Conservation (phyloP, 2,797 vertebrate species). For the Meda fulgida region DNA sequence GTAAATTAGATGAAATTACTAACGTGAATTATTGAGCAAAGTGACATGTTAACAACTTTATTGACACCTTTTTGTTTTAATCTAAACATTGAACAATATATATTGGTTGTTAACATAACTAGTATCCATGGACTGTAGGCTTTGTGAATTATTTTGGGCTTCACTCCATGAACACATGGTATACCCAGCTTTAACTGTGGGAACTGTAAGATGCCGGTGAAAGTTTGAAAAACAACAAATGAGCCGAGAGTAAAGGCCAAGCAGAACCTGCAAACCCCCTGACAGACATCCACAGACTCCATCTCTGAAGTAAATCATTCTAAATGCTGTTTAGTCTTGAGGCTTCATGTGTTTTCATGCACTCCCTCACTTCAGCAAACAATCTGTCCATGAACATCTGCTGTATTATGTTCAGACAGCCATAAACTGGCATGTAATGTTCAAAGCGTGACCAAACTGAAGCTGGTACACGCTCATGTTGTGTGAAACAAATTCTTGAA, state of each 20-base stretch:
- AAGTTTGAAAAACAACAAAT: neutral
- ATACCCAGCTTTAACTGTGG: neutral
- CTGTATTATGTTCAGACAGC: conserved; percentile 23
- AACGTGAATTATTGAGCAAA: neutral
- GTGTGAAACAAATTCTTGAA: conserved; percentile 43
- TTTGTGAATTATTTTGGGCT: conserved; percentile 36
- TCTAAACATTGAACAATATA: conserved; percentile 31
- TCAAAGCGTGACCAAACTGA: conserved; percentile 37
- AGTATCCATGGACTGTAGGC: neutral
- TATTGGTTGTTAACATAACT: neutral
- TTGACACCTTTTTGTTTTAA: conserved; percentile 21
- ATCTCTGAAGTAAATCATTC: neutral
- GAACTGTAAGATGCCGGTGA: neutral
- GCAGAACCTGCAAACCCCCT: neutral
- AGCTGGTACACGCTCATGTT: conserved; percentile 20
- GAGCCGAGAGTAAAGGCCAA: neutral
- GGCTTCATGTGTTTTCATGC: conserved; percentile 6
- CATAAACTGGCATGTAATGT: conserved; percentile 45
- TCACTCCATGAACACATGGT: neutral
- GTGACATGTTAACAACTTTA: conserved; percentile 27
- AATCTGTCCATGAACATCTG: conserved; percentile 35
- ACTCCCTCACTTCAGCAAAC: conserved; percentile 29
- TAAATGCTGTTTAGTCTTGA: conserved; percentile 13
- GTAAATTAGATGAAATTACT: neutral
- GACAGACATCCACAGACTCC: neutral